Percentiles rank a stretch among this genome's conserved stretches.
These are phyloP conservation scores for Dermochelys coriacea DNA, from an alignment of 2,797 vertebrate species.

Conservation along the genomic window DNA sequence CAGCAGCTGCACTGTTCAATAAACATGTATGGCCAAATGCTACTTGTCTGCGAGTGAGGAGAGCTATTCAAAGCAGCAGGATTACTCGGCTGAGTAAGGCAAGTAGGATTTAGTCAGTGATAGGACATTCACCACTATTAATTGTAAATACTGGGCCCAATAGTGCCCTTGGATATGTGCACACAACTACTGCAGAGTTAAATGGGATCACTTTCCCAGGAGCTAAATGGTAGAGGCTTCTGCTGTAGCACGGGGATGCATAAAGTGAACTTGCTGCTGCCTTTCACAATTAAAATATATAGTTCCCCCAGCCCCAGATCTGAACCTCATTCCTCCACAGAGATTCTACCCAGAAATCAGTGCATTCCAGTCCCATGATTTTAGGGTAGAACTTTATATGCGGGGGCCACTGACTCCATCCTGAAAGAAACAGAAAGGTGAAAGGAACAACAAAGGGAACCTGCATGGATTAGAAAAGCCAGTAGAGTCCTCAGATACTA, in stretches of 20 bases:
- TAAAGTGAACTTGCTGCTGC: neutral
- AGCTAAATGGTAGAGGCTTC: neutral
- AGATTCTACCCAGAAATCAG: neutral
- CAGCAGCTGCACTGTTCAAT: neutral
- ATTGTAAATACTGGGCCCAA: neutral
- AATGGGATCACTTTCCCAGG: neutral
- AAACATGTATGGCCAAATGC: neutral
- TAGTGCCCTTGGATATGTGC: neutral
- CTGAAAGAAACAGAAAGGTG: neutral
- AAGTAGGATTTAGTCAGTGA: neutral
- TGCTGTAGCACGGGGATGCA: neutral
- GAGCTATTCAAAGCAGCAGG: neutral
- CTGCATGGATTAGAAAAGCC: neutral
- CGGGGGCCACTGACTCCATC: neutral
- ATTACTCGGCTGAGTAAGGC: neutral
- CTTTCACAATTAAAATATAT: neutral
- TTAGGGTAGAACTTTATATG: neutral
- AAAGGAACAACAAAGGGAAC: neutral
- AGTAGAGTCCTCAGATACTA: no score
- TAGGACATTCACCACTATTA: neutral
- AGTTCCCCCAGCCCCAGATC: neutral
- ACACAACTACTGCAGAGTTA: neutral
- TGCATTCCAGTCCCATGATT: neutral
- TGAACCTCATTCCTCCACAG: neutral
- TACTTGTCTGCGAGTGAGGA: neutral